Conservation (phyloP, 2,113 vertebrate species). For the Muntiacus muntjak region DNA sequence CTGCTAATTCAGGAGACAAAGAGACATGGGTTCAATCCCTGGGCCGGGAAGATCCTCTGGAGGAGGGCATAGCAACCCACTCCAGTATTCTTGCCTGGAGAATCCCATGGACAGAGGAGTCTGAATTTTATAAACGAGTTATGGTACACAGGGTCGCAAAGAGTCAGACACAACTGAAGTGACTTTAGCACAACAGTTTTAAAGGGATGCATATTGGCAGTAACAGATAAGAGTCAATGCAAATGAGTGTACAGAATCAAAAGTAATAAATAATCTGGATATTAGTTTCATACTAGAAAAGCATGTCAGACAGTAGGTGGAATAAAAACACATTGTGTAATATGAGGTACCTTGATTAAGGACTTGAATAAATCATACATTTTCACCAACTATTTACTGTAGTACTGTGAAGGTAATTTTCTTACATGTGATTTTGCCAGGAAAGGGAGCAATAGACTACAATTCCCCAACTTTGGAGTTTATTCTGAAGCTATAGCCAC, state of each 20-base stretch:
- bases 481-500: not conserved
- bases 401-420: not conserved
- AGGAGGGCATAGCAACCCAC: not conserved
- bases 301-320: not conserved
- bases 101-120: not conserved
- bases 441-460: not conserved
- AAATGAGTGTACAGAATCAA: not conserved
- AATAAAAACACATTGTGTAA: not conserved
- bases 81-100: not conserved
- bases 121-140: not conserved
- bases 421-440: not conserved
- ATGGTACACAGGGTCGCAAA: accelerated
- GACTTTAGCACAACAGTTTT: not conserved
- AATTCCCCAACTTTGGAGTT: not conserved
- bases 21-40: not conserved
- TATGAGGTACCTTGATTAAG: not conserved
- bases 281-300: not conserved
- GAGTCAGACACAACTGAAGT: accelerated
- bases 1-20: not conserved
- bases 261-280: not conserved
- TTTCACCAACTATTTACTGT: not conserved
- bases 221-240: not conserved
- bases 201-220: not conserved
- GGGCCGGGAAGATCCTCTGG: not conserved
- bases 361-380: not conserved